A percentile compares a stretch with the other conserved stretches of the same genome.
These are phyloP conservation scores for Leucosticte australis DNA, from an alignment of 2,113 vertebrate genomes.

Conservation along the genomic window DNA sequence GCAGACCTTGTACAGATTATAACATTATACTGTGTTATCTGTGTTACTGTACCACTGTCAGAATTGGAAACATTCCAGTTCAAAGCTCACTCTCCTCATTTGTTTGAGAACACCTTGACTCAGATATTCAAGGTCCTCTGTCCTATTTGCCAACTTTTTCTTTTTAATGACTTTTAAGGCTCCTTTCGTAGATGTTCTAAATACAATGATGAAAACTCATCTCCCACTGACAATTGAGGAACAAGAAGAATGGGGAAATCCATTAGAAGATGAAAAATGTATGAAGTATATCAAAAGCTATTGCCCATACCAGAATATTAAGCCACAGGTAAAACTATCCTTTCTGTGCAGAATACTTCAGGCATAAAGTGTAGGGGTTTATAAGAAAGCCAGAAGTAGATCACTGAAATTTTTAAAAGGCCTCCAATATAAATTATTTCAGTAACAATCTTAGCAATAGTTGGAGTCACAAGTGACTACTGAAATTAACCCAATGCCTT, in stretches of 20 bases:
- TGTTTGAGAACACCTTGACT: background rate
- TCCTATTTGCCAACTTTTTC: background rate
- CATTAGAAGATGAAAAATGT: constrained; percentile 75
- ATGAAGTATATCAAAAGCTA: constrained; percentile 85
- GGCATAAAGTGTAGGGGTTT: background rate
- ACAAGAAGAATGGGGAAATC: constrained; percentile 94
- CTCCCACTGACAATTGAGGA: constrained; percentile 93
- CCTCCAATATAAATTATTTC: background rate
- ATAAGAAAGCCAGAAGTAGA: background rate
- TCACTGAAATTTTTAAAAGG: background rate
- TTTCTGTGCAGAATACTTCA: background rate
- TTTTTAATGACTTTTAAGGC: constrained; percentile 73
- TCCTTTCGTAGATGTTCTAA: constrained; percentile 92
- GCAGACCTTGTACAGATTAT: background rate
- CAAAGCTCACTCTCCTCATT: background rate
- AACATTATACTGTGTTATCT: background rate
- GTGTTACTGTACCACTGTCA: background rate
- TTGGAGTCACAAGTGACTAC: background rate
- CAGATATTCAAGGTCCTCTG: background rate
- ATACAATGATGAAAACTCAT: constrained; percentile 85
- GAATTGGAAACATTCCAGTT: background rate
- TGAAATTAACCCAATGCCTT: background rate
- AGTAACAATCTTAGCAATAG: background rate
- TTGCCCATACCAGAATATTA: constrained; percentile 92
- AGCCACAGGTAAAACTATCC: constrained; percentile 82